phyloP scores from a whole-genome alignment of 2,888 invertebrate species.

The Mystacides longicornis region DNA sequence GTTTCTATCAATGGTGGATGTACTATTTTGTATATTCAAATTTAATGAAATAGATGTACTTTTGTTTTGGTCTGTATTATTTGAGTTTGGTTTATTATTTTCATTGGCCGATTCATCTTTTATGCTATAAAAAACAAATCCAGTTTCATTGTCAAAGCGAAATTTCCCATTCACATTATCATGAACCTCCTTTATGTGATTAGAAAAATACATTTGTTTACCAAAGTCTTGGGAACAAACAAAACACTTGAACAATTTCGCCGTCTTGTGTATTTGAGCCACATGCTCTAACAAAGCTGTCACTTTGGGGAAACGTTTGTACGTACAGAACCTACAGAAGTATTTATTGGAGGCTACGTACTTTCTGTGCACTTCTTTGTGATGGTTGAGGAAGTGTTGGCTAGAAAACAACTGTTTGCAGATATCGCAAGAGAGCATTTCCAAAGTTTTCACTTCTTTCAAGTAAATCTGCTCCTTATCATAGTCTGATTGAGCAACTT shows the following conservation, averaged over 20 bases:
- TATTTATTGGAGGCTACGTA: neutral
- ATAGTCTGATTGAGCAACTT: neutral
- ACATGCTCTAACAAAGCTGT: neutral
- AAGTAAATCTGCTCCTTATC: neutral
- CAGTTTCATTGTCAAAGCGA: neutral
- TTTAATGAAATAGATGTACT: too few species aligned
- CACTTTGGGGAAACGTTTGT: neutral
- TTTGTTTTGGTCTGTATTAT: too few species aligned
- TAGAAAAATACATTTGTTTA: neutral
- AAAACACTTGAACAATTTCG: neutral
- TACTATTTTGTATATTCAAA: too few species aligned
- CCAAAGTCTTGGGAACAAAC: neutral
- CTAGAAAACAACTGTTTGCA: conserved; percentile 5
- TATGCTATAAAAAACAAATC: neutral
- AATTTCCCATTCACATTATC: neutral
- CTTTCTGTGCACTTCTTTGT: neutral
- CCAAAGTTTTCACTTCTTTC: neutral
- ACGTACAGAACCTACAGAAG: neutral
- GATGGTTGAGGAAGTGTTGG: conserved; percentile 1
- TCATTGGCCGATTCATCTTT: neutral
- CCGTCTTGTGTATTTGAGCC: neutral
- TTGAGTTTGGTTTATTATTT: too few species aligned
- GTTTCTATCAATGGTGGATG: too few species aligned
- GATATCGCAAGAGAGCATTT: conserved; percentile 3
- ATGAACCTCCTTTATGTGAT: neutral